Evolutionary conservation across 1,140 invertebrate species (phyloP), one percentile per base, ranked within the genome.

Genomic region (Papilio machaon): DNA sequence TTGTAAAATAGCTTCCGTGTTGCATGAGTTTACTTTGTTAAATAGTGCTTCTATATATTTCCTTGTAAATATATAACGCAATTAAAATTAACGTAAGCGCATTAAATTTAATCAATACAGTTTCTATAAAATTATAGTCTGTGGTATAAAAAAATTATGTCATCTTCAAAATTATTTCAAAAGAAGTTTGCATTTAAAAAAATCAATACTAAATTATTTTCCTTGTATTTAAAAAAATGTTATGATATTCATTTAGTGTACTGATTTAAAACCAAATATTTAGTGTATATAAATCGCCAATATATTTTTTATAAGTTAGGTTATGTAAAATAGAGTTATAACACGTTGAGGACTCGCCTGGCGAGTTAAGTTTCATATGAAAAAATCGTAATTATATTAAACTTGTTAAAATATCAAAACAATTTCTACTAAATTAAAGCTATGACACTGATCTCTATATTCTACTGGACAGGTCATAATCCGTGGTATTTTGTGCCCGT

Each of bases 181-280:
- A 70, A 13, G 15, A 54, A 35, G 6, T 35, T 30, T 47, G 17
- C 17, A 74, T 76, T 30, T 76, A 35, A 13, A 23, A 30, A n/a
- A 13, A 7, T 4, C 3, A 13, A 17, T 10, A n/a, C 38, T 5
- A 23, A 15, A 13, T 76, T 49, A 2, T 30, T 52, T 52, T 75
- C 46, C 3, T 46, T 74, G 43, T 74, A 11, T 76, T 74, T 23
- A 11, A 15, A 76, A 52, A 35, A 54, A 30, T 73, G 6, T 54
- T 17, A 35, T 76, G 6, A 2, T 52, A 52, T 75, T 49, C 49
- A 52, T 79, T 67, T 43, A 15, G 77, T 85, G 87, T 87, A 89
- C 87, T 88, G 88, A 89, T 83, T 80, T 81, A 67, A 90, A 88
- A 91, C 90, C 90, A 91, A 91, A 91, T 88, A 91, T 85, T 91